phyloP scores from a whole-genome alignment of 2,888 invertebrate genomes.

The Apoda limacodes region DNA sequence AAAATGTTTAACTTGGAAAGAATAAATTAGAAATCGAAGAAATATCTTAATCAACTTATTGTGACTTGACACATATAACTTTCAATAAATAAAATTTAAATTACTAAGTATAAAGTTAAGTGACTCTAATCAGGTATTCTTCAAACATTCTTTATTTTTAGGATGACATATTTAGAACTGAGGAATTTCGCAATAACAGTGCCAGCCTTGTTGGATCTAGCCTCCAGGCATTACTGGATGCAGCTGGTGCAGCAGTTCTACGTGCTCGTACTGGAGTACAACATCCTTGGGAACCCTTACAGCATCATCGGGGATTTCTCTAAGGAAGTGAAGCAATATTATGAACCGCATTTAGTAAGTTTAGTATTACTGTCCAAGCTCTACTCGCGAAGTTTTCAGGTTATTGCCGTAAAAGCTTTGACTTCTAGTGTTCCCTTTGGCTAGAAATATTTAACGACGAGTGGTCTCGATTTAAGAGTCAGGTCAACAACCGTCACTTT shows the following conservation, averaged over 20 bases:
- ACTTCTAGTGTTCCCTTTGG: no score
- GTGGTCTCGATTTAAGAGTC: no score
- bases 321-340: conserved; percentile 70
- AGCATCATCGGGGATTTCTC: conserved; percentile 73
- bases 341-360: conserved; percentile 72
- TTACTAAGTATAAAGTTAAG: no score
- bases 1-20: no score
- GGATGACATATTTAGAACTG: conserved; percentile 76
- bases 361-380: no score
- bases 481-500: no score
- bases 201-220: conserved; percentile 58
- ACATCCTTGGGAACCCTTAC: conserved; percentile 85
- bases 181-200: conserved; percentile 66
- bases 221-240: conserved; percentile 74
- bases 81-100: no score
- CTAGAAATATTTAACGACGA: no score
- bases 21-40: no score
- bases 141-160: conserved; percentile 31
- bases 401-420: no score
- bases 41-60: conserved; percentile 1
- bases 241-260: conserved; percentile 85
- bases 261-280: conserved; percentile 80
- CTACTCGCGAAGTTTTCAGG: no score
- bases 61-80: no score
- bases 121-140: conserved; percentile 3